phyloP scores from a whole-genome alignment of 2,888 invertebrate genomes.

The Pheosia gnoma region DNA sequence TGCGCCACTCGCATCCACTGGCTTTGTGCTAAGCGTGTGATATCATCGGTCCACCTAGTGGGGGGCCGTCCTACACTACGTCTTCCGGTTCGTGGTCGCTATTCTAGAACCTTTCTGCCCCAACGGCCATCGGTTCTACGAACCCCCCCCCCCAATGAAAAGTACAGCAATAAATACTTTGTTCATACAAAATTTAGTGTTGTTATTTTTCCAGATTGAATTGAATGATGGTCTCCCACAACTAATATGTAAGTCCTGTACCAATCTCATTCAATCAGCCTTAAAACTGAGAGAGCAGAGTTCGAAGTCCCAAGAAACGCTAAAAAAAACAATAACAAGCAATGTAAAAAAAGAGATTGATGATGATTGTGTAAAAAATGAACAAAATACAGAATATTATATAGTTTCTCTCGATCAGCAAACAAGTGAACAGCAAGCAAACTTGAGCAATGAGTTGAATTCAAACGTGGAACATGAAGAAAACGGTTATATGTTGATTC shows the following conservation, averaged over 20 bases:
- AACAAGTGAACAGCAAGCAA: neutral
- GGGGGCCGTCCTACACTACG: too few relatives aligned
- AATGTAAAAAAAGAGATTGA: constrained; percentile 13
- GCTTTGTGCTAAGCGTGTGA: too few relatives aligned
- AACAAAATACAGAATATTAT: neutral
- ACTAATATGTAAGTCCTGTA: constrained; percentile 30
- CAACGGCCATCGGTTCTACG: too few relatives aligned
- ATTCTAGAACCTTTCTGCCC: too few relatives aligned
- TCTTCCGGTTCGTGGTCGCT: too few relatives aligned
- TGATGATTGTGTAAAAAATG: neutral
- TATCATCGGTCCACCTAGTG: too few relatives aligned
- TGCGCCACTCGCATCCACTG: too few relatives aligned
- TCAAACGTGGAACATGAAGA: constrained; percentile 3
- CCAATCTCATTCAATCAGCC: constrained; percentile 19
- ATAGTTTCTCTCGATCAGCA: neutral
- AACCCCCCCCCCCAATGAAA: too few relatives aligned
- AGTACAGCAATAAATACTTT: too few relatives aligned
- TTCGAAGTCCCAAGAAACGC: constrained; percentile 25
- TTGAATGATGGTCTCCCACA: constrained; percentile 37
- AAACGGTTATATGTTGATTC: constrained; percentile 4
- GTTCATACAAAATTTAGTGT: neutral
- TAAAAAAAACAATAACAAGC: constrained; percentile 6
- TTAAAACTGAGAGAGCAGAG: constrained; percentile 30
- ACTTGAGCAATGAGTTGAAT: neutral
- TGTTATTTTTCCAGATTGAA: constrained; percentile 31